phyloP scores from a whole-genome alignment of 1,140 invertebrate species.

The Habropoda laboriosa region DNA sequence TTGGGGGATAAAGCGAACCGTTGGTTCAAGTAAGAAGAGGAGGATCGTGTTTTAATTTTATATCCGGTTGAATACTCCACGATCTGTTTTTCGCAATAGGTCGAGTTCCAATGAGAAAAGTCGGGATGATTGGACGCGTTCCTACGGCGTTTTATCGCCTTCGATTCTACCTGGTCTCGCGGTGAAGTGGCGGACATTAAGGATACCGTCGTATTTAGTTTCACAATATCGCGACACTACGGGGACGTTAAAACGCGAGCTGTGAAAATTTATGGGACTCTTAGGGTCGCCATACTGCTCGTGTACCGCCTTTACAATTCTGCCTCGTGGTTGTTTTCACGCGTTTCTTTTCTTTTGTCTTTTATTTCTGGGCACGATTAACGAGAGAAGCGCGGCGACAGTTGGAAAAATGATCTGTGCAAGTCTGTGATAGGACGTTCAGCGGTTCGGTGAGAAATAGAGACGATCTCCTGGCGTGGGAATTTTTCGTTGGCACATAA shows the following conservation, averaged over 20 bases:
- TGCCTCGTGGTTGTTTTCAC: neutral
- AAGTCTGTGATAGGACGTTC: neutral
- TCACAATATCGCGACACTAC: neutral
- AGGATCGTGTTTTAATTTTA: too few species aligned
- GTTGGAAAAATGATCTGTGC: neutral
- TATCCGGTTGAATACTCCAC: neutral
- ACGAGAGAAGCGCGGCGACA: neutral
- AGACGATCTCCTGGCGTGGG: too few species aligned
- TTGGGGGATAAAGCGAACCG: neutral
- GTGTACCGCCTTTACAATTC: neutral
- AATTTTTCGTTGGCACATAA: too few species aligned
- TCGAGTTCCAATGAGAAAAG: neutral
- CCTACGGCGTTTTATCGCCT: neutral
- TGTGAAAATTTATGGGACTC: constrained; percentile 5
- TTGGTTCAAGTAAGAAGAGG: too few species aligned
- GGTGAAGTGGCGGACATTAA: neutral
- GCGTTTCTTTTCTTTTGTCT: too few species aligned
- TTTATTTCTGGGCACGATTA: too few species aligned
- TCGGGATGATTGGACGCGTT: neutral
- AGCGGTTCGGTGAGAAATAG: too few species aligned
- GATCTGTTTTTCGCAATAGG: neutral
- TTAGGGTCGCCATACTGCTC: neutral
- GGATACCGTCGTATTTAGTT: neutral
- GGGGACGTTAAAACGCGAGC: neutral
- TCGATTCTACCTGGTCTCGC: neutral